Percentiles rank a stretch among this genome's conserved stretches.
Conservation (phyloP, 2,113 vertebrate genomes). For the Cephalopholis sonnerati region DNA sequence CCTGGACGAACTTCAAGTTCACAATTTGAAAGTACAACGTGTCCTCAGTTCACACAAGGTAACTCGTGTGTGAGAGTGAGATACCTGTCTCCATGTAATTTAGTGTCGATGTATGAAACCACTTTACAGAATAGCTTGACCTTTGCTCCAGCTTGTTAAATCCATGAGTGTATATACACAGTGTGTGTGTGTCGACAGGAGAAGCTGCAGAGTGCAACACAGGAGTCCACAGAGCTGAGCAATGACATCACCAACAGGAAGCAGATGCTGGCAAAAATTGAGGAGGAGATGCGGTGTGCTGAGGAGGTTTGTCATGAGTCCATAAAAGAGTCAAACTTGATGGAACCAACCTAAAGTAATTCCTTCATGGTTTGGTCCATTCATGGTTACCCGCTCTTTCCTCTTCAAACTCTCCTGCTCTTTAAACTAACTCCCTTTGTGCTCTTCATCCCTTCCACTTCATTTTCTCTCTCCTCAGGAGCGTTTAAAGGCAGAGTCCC, state of each 20-base stretch:
- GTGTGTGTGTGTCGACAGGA: constrained; percentile 51
- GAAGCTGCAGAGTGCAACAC: constrained; percentile 42
- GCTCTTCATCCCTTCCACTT: background rate
- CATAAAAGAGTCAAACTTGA: background rate
- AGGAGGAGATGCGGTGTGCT: constrained; percentile 5
- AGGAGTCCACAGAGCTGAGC: constrained; percentile 53
- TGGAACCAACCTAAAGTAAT: background rate
- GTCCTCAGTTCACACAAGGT: constrained; percentile 66
- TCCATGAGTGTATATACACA: background rate
- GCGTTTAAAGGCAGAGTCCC: constrained; percentile 38
- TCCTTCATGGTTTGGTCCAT: background rate
- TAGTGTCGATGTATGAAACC: background rate
- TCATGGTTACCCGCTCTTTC: too few species aligned
- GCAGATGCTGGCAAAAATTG: constrained; percentile 49
- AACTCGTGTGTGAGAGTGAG: background rate
- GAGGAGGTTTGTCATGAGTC: constrained; percentile 53
- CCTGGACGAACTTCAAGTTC: constrained; percentile 47
- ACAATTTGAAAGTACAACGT: constrained; percentile 44
- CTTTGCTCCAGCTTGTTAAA: background rate
- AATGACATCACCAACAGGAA: constrained; percentile 49
- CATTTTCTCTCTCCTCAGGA: constrained; percentile 43
- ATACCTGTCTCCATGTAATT: background rate
- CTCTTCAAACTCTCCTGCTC: too few species aligned
- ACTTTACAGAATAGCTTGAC: background rate
- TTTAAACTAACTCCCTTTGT: background rate